Conservation (phyloP, 92 coral and sea anemone genomes). For the Muricea muricata region DNA sequence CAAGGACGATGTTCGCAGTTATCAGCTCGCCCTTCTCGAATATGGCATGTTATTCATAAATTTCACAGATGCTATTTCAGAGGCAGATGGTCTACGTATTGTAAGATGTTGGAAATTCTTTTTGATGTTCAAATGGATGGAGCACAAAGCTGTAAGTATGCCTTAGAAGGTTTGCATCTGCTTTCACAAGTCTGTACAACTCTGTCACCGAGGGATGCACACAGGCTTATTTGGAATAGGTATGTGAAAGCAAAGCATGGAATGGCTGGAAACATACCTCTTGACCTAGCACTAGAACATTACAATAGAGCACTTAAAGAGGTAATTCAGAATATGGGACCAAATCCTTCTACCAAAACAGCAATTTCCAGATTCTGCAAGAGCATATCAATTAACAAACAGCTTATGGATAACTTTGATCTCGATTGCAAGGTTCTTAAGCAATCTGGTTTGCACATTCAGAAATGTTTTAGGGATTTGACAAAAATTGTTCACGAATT, state of each 20-base stretch:
- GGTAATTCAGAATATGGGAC: constrained; percentile 14
- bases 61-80: constrained; percentile 23
- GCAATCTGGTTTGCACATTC: constrained; percentile 7
- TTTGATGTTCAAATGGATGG: constrained; percentile 9
- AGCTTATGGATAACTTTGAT: constrained; percentile 21
- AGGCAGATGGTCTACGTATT: constrained; percentile 19
- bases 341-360: not conserved
- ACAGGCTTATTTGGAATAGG: constrained; percentile 16
- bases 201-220: not conserved
- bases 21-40: constrained; percentile 10
- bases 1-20: constrained; percentile 18
- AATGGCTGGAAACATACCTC: constrained; percentile 16
- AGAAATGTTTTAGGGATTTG: not conserved
- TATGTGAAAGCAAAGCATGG: not conserved
- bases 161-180: constrained; percentile 17
- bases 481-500: not conserved
- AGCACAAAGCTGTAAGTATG: constrained; percentile 13
- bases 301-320: not conserved
- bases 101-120: constrained; percentile 14
- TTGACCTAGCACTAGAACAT: not conserved
- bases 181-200: not conserved
- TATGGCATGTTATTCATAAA: constrained; percentile 28
- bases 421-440: constrained; percentile 1
- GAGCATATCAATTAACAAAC: not conserved
- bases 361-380: constrained; percentile 16